Conservation (phyloP, 2,797 vertebrate species). For the Lacerta bilineata region DNA sequence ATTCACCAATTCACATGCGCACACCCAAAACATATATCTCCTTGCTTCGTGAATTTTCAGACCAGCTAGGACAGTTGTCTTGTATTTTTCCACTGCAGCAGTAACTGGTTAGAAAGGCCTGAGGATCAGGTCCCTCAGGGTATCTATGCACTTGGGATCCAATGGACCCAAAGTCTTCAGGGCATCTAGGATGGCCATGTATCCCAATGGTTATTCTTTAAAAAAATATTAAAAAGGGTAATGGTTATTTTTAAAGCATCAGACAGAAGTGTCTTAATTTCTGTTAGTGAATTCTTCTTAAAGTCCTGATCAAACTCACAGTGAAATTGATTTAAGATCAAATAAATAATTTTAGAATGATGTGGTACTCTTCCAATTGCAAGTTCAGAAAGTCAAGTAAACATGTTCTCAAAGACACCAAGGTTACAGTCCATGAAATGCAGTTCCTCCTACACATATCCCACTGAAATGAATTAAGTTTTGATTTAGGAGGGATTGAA, state of each 20-base stretch:
- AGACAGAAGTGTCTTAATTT: not conserved
- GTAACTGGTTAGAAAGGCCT: no score
- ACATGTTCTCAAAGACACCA: not conserved
- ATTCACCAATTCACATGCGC: not conserved
- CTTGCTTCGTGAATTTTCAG: no score
- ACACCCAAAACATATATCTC: not conserved
- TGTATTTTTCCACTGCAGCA: no score
- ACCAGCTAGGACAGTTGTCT: no score
- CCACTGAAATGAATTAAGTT: constrained; percentile 1
- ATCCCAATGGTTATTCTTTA: not conserved
- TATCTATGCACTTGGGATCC: no score
- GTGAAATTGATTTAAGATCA: constrained; percentile 1
- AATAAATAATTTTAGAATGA: constrained; percentile 4
- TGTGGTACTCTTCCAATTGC: constrained; percentile 29
- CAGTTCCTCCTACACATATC: not conserved
- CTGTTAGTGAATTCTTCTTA: not conserved
- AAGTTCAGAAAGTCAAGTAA: constrained; percentile 50
- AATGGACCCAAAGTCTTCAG: no score
- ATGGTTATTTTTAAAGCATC: not conserved
- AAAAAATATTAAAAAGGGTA: no score
- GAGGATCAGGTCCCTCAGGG: no score
- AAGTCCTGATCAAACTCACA: not conserved
- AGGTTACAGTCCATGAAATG: not conserved
- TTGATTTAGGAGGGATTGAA: not conserved
- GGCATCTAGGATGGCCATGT: no score